Base-by-base conservation (phyloP, 2,113 vertebrate species). In the Coturnix japonica region DNA sequence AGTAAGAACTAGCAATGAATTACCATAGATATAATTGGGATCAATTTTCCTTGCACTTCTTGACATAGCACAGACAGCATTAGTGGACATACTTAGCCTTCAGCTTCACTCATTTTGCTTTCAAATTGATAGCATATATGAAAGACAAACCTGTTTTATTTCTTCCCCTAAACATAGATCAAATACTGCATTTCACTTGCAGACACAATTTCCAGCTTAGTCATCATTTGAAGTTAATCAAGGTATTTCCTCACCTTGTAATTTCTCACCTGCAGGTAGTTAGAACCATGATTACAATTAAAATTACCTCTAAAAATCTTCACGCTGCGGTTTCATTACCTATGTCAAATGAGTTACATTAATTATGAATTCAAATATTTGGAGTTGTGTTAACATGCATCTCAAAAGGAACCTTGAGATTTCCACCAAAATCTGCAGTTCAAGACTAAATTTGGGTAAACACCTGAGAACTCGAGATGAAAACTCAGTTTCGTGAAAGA, bases 231-330 rank as follows among this genome's bases (percentile, higher is more conserved):
- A 89, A 91, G 41, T 65, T 91, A 93, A 96, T 95, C 92, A 96
- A 87, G 79, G 72, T 85, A 93, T 90, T 94, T 93, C 87, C 89
- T 81, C 75, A 85, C 87, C 85, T 91, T 93, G 69, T 71, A 87
- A 85, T 92, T 87, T 82, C 85, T 87, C 85, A 94, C 81, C 85
- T 94, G 87, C 89, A 47, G 12, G 22, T 80, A 85, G 85, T 89
- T 89, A 93, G 75, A 96, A 85, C 49, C 83, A 73, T 94, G 95
- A 96, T 92, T 95, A 94, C 81, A 91, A 85, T 93, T 87, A 81
- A 92, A 94, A 92, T 92, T 83, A 92, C 53, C 75, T 87, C 91
- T 87, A 87, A 87, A 87, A 93, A 94, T 83, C 57, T 54, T 82
- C 96, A 85, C 57, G 91, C 91, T 93, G 95, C 61, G 87, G 69